Evolutionary conservation across 35 echinoderm and acorn worm species (phyloP), one percentile per base, ranked within the genome.

Genomic region (Ptychodera flava): DNA sequence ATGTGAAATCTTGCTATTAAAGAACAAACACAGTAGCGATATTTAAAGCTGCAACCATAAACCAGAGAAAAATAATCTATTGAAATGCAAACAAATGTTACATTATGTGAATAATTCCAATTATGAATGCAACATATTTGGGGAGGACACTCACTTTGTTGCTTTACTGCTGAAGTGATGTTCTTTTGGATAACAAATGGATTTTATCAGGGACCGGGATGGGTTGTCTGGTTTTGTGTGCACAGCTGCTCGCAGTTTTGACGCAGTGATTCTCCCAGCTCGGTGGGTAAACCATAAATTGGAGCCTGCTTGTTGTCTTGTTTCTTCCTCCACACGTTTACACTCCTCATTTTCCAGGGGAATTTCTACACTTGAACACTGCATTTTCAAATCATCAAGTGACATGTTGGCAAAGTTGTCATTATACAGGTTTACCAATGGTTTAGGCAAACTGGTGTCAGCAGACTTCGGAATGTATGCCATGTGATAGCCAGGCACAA

Each of bases 211-310:
- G 30, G 1, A 36, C 35, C 35, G 35, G 33, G 86, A 88, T 81
- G 86, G 86, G 15, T 64, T 35, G 1, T 64, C 15, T 30, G 86
- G 88, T 84, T 84, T 77, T 22, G 88, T 75, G 29, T 38, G 35
- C 37, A 36, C 83, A 38, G 36, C 79, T 77, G 0, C 35, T 77
- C 77, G 83, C 88, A 89, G 83, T 30, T 34, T 34, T 29, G 88
- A 89, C 15, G 88, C 88, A 76, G 88, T 89, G 30, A 89, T 89
- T 33, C 87, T 33, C 16, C 87, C 87, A 37, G 78, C 78, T 22
- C 79, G 30, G 34, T 88, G 87, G 16, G 37, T 33, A 38, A 88
- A 82, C 87, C 87, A 82, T 30, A 38, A 22, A 33, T 31, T 35
- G 1, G 31, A 31, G 0, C 32, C 36, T 31, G 85, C 85, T 77